Evolutionary conservation across 2,888 invertebrate genomes (phyloP), one percentile per base, ranked within the genome.

Genomic region (Lamproptera curius): DNA sequence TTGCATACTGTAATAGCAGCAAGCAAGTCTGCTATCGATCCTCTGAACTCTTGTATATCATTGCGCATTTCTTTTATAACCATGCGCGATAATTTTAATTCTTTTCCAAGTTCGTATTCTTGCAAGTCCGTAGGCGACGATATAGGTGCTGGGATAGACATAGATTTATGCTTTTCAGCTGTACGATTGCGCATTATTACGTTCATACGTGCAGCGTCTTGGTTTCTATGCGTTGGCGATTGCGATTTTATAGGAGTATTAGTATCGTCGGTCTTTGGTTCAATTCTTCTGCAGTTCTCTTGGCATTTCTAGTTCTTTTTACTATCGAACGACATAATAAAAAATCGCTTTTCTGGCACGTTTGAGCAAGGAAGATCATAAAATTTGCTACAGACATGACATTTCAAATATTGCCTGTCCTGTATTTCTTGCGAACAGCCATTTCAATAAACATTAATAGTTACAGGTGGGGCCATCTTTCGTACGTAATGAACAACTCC

Each of bases 391-490:
- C 38, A 39, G 3, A 31, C 13, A 2, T 31, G 31, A 31, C 31
- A 31, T 31, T 31, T 31, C 16, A 35, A 15, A 16, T 8, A 39
- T 15, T 39, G 39, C 14, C 17, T 43, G 1, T 23, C 35, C 4
- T 14, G 9, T 10, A 35, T 43, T 13, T 35, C 35, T 13, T 23
- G 8, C 23, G 34, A 15, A 10, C 34, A 35, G 20, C 42, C 23
- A 34, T 34, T 43, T 14, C 39, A 39, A 39, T 10, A 39, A 2
- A 14, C 26, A 10, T 26, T 39, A 2, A n/a, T 26, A 4, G 15
- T 15, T 2, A 31, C 31, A 8, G 26, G 26, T 39, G 39, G 39
- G 5, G 39, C 26, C 39, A 39, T 39, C 39, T 39, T 26, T 1
- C 23, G 23, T n/a, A n/a, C n/a, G n/a, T n/a, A n/a, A n/a, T n/a